Conservation (phyloP, 92 coral and sea anemone genomes). For the Virgularia gustaviana region DNA sequence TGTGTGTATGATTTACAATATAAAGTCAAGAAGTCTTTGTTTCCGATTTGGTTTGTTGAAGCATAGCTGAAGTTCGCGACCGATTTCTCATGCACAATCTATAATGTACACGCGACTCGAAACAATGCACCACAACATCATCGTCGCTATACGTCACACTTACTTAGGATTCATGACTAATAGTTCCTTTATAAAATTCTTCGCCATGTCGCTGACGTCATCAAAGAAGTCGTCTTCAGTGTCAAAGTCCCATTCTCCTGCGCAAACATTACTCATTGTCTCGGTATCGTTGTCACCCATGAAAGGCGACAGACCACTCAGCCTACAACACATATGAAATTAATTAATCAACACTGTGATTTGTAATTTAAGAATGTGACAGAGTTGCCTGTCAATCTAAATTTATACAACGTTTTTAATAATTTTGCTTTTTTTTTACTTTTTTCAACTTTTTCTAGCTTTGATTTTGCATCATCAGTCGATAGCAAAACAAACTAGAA, state of each 20-base stretch:
- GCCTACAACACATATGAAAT: constrained; percentile 54
- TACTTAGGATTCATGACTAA: constrained; percentile 73
- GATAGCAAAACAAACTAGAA: too few relatives aligned
- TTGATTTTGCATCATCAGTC: too few relatives aligned
- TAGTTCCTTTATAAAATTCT: constrained; percentile 77
- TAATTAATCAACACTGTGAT: background rate
- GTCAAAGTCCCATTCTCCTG: constrained; percentile 95
- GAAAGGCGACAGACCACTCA: constrained; percentile 95
- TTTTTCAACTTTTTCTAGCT: too few relatives aligned
- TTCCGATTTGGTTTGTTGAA: too few relatives aligned
- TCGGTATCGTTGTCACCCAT: constrained; percentile 99
- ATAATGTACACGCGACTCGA: background rate
- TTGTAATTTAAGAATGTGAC: background rate
- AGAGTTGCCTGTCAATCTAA: background rate
- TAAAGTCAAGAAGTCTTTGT: too few relatives aligned
- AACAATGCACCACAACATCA: background rate
- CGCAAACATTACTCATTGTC: constrained; percentile 86
- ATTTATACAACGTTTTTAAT: too few relatives aligned
- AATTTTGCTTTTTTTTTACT: too few relatives aligned
- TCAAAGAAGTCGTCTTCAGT: constrained; percentile 79
- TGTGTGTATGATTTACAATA: too few relatives aligned
- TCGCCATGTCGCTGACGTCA: constrained; percentile 83
- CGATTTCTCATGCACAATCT: background rate
- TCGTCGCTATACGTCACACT: constrained; percentile 12
- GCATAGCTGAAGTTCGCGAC: too few relatives aligned